A percentile compares a stretch with the other conserved stretches of the same genome.
Evolutionary conservation across 1,140 invertebrate species (phyloP).

Genomic region (Lordiphosa stackelbergi): DNA sequence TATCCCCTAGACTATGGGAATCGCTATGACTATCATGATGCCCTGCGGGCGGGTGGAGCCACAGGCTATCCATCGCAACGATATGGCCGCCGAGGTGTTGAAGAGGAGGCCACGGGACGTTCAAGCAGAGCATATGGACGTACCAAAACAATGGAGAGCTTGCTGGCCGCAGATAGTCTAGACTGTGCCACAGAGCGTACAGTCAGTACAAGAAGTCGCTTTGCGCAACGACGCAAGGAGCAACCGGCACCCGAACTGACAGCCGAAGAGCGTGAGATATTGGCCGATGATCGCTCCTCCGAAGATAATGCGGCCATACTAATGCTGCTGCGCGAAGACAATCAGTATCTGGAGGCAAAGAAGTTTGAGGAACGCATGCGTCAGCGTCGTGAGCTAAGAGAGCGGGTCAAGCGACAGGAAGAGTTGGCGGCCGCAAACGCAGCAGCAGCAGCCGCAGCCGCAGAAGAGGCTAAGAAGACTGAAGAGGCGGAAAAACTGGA

Average conservation of each 20-base stretch:
- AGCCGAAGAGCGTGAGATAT: conserved; percentile 59
- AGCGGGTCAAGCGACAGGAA: conserved; percentile 86
- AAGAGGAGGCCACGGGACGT: conserved; percentile 28
- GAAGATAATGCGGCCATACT: conserved; percentile 74
- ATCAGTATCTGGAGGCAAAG: conserved; percentile 78
- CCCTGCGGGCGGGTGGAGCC: conserved; percentile 56
- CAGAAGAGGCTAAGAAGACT: conserved; percentile 70
- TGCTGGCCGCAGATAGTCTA: conserved; percentile 24
- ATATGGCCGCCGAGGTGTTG: conserved; percentile 36
- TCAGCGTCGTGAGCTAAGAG: conserved; percentile 88
- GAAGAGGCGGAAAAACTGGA: conserved; percentile 57
- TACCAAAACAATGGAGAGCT: conserved; percentile 51
- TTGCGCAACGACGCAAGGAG: conserved; percentile 55
- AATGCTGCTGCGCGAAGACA: conserved; percentile 74
- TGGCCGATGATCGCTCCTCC: conserved; percentile 69
- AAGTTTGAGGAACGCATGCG: conserved; percentile 84
- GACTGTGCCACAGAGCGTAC: conserved; percentile 8
- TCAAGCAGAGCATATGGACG: conserved; percentile 44
- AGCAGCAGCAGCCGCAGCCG: conserved; percentile 32
- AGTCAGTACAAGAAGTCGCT: conserved; percentile 28
- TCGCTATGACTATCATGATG: conserved; percentile 62
- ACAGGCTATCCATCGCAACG: conserved; percentile 51
- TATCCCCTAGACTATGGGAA: conserved; percentile 64
- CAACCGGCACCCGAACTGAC: conserved; percentile 44
- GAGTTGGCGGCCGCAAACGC: conserved; percentile 78